phyloP scores from a whole-genome alignment of 2,113 vertebrate genomes.

The Gila orcuttii region DNA sequence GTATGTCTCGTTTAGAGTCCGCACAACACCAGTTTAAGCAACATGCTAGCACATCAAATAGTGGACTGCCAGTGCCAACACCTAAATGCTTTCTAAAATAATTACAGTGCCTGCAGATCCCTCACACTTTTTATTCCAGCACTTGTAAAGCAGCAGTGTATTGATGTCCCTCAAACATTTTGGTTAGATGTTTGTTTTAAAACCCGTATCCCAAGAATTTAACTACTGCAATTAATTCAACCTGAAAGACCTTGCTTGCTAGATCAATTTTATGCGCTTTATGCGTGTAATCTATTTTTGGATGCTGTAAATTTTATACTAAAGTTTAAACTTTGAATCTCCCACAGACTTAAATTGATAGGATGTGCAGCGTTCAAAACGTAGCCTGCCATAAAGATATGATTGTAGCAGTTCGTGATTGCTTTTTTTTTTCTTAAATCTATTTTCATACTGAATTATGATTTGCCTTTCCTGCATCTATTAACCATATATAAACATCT shows the following conservation, averaged over 20 bases:
- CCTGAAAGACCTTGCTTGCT: background rate
- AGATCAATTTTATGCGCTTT: background rate
- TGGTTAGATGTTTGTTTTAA: background rate
- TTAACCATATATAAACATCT: conserved; percentile 1
- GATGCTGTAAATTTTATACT: background rate
- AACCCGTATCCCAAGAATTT: background rate
- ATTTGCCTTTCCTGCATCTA: background rate
- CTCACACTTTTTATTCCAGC: background rate
- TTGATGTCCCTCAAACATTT: background rate
- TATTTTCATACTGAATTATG: background rate
- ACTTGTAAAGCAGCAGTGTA: background rate
- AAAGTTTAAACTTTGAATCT: background rate
- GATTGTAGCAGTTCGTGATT: background rate
- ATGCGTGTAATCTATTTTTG: background rate
- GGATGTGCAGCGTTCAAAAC: background rate
- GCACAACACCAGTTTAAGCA: background rate
- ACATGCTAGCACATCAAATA: conserved; percentile 5
- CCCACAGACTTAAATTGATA: background rate
- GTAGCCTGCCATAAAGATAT: background rate
- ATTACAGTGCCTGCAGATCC: background rate
- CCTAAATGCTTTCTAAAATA: conserved; percentile 5
- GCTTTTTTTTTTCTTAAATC: background rate
- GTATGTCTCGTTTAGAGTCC: background rate
- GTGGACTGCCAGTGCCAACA: conserved; percentile 13
- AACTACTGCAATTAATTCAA: background rate